Percentiles rank a stretch among this genome's conserved stretches.
Conservation (phyloP, 2,113 vertebrate species). For the Gymnocephalus cernua region DNA sequence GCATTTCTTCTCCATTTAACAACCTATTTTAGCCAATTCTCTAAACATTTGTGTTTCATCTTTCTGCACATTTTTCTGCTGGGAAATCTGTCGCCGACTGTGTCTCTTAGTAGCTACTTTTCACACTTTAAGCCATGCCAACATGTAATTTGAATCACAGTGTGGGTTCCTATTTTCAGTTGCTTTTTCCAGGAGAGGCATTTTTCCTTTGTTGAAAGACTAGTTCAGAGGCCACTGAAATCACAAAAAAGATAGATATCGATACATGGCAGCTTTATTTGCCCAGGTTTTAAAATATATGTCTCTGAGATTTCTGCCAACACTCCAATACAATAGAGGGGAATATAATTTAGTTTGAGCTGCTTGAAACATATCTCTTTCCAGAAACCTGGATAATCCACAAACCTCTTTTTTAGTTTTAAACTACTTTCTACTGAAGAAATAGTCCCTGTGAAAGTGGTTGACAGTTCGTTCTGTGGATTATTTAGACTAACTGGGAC, state of each 20-base stretch:
- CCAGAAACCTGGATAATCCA: conserved; percentile 45
- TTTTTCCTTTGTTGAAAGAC: conserved; percentile 28
- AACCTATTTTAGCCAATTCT: conserved; percentile 60
- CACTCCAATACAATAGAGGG: background rate
- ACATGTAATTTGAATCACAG: conserved; percentile 47
- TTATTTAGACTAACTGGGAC: background rate
- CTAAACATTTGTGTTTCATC: conserved; percentile 63
- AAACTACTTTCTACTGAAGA: conserved; percentile 36
- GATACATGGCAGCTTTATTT: background rate
- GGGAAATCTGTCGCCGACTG: conserved; percentile 57
- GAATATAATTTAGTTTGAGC: background rate
- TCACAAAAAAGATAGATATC: background rate
- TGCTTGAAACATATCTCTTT: conserved; percentile 1
- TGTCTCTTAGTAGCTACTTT: conserved; percentile 58
- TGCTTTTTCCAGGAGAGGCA: conserved; percentile 17
- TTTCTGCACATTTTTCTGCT: conserved; percentile 56
- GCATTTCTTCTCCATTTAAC: conserved; percentile 48
- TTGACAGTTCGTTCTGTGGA: conserved; percentile 25
- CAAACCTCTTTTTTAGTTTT: conserved; percentile 24
- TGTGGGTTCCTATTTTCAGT: conserved; percentile 28
- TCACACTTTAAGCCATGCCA: conserved; percentile 58
- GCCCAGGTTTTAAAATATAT: background rate
- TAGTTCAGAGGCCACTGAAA: background rate
- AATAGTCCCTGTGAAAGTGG: conserved; percentile 27
- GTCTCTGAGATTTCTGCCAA: background rate